phyloP scores from a whole-genome alignment of 2,888 invertebrate species.

The Ochropacha duplaris region DNA sequence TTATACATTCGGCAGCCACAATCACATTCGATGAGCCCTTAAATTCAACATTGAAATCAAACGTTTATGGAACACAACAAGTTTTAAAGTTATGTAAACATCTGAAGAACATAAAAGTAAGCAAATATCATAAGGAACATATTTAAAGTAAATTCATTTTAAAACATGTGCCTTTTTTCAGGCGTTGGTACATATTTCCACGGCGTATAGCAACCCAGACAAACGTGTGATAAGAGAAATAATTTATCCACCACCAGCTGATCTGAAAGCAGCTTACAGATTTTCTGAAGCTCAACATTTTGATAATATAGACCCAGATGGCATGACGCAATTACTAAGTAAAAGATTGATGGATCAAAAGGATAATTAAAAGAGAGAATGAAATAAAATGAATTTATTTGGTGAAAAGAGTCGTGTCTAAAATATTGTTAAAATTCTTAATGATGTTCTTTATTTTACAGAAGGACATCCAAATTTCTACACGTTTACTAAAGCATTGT shows the following conservation, averaged over 20 bases:
- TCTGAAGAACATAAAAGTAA: conserved; percentile 39
- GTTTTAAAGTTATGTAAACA: conserved; percentile 31
- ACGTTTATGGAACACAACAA: conserved; percentile 39
- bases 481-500: conserved; percentile 43
- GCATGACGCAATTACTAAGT: conserved; percentile 10
- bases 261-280: conserved; percentile 38
- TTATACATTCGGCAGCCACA: conserved; percentile 47
- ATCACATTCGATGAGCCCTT: conserved; percentile 38
- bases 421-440: no score
- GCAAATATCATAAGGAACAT: conserved; percentile 8
- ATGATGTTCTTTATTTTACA: no score
- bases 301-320: not conserved
- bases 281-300: conserved; percentile 13
- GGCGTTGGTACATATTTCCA: conserved; percentile 41
- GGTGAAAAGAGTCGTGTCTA: no score
- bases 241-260: conserved; percentile 41
- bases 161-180: not conserved
- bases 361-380: no score
- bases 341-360: no score
- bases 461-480: conserved; percentile 45
- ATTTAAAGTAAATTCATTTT: no score
- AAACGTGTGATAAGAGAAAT: conserved; percentile 31
- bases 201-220: conserved; percentile 34
- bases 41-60: conserved; percentile 27
- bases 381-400: no score